Percentiles rank a stretch among this genome's conserved stretches.
These are phyloP conservation scores for Pelosia muscerda DNA, from an alignment of 2,888 invertebrate species.

Conservation along the genomic window DNA sequence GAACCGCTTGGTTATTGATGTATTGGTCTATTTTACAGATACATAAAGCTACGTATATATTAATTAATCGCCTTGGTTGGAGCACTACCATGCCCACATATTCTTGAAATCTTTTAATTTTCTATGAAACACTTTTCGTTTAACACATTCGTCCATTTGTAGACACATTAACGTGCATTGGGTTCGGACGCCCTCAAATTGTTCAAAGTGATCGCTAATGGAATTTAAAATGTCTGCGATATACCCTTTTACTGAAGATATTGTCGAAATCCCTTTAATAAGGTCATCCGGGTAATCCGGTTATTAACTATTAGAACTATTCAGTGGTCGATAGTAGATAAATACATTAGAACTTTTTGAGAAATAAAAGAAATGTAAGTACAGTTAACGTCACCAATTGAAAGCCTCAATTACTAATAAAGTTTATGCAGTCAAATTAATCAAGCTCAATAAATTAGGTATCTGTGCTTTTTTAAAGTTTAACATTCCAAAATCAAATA, in stretches of 20 bases:
- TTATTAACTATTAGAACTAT: constrained; percentile 1
- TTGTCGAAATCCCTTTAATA: constrained; percentile 2
- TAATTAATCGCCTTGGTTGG: background rate
- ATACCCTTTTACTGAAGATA: constrained; percentile 31
- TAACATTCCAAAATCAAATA: background rate
- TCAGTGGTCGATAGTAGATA: background rate
- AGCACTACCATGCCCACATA: background rate
- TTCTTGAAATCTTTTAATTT: background rate
- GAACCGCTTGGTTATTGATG: no score
- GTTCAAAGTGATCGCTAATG: constrained; percentile 25
- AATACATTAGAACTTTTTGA: background rate
- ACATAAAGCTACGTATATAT: no score
- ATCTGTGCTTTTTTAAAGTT: no score
- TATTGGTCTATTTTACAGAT: no score
- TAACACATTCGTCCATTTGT: background rate
- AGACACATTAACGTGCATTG: constrained; percentile 12
- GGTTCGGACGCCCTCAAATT: constrained; percentile 20
- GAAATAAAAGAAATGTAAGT: no score
- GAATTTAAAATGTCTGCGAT: constrained; percentile 26
- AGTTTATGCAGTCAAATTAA: no score
- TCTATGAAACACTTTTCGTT: background rate
- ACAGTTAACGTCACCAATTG: no score
- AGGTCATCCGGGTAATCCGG: no score
- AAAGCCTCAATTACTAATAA: no score
- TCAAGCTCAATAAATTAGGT: no score